Conservation (phyloP, 53 echinoderm and acorn worm genomes). For the Astropecten irregularis region DNA sequence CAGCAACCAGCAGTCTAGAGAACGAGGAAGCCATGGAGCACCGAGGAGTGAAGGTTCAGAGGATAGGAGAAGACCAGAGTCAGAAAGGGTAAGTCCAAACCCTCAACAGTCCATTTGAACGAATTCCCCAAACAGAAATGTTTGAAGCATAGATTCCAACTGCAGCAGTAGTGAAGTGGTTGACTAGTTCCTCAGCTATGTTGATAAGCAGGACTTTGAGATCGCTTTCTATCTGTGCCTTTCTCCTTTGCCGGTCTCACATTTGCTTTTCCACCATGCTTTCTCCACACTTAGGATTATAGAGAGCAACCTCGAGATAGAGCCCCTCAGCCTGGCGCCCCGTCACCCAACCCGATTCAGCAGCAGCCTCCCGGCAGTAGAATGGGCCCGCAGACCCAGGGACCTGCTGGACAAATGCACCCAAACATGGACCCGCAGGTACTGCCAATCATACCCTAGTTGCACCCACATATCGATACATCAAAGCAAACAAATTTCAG, state of each 20-base stretch:
- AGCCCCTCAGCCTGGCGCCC: conserved; percentile 22
- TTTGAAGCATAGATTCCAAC: no score
- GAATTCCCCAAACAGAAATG: no score
- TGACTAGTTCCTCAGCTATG: no score
- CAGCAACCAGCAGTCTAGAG: neutral
- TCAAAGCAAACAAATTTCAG: neutral
- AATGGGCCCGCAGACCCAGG: conserved; percentile 15
- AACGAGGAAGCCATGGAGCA: neutral
- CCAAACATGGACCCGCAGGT: conserved; percentile 76
- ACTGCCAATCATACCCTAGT: neutral
- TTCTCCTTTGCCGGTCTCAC: no score
- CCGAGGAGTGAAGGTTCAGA: neutral
- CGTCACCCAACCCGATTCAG: conserved; percentile 46
- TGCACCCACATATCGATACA: neutral
- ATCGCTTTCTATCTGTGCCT: no score
- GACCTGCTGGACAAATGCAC: conserved; percentile 63
- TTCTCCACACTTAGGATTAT: no score
- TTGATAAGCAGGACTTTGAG: no score
- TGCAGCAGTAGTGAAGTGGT: no score
- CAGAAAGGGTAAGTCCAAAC: neutral
- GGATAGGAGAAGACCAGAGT: neutral
- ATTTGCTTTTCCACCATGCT: no score
- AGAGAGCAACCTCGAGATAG: conserved; percentile 5
- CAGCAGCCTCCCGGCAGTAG: conserved; percentile 26
- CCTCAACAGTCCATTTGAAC: no score